phyloP scores from a whole-genome alignment of 1,140 invertebrate genomes.

The Aphidius gifuensis region DNA sequence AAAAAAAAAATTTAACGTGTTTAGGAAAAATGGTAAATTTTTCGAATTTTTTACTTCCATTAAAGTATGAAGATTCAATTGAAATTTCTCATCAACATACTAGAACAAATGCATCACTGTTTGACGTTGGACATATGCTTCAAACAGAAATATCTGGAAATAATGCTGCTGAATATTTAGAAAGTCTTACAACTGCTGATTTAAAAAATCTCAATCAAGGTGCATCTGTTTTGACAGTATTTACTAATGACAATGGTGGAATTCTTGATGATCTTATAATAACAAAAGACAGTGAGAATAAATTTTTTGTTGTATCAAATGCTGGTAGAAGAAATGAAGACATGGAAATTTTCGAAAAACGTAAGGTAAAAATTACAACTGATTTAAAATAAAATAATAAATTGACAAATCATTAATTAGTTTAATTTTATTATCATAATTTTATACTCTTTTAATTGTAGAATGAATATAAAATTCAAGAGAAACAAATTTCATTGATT shows the following conservation, averaged over 20 bases:
- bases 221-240: slow-evolving; percentile 79
- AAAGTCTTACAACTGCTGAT: slow-evolving; percentile 83
- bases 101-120: slow-evolving; percentile 77
- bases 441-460: slow-evolving; percentile 34
- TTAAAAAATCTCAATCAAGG: slow-evolving; percentile 67
- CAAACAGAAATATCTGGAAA: slow-evolving; percentile 77
- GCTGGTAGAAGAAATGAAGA: slow-evolving; percentile 77
- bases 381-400: slow-evolving; percentile 11
- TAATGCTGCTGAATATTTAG: slow-evolving; percentile 76
- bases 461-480: slow-evolving; percentile 61
- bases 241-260: slow-evolving; percentile 89
- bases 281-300: slow-evolving; percentile 75
- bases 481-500: slow-evolving; percentile 74
- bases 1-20: slow-evolving; percentile 3
- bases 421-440: neutral
- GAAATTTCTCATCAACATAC: slow-evolving; percentile 84
- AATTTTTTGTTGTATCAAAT: slow-evolving; percentile 94
- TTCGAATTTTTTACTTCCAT: slow-evolving; percentile 84
- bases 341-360: slow-evolving; percentile 60
- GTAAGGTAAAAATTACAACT: slow-evolving; percentile 44
- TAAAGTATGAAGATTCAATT: slow-evolving; percentile 83
- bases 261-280: slow-evolving; percentile 97
- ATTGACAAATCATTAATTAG: neutral
- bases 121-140: slow-evolving; percentile 99
- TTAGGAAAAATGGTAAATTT: slow-evolving; percentile 84